Evolutionary conservation across 2,888 invertebrate species (phyloP), one percentile per base, ranked within the genome.

Genomic region (Pristionchus japonicus): DNA sequence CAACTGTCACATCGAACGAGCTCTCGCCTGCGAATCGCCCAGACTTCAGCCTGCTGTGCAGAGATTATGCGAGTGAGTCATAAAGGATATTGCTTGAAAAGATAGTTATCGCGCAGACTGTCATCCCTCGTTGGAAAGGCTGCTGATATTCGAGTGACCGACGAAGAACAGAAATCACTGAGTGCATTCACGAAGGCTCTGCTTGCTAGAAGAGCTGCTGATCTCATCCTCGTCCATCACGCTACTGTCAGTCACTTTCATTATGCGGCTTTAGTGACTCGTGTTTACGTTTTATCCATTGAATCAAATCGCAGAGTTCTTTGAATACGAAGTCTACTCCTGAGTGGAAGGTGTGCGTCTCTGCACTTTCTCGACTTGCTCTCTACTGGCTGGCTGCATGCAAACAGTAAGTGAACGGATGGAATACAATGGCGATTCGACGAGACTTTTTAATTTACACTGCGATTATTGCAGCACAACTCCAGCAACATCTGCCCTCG

Each of bases 371-470:
- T 27, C 87, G 87, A 27, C 77, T 87, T 27, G 52, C 87, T 37
- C 87, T 87, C 52, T 47, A 77, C 37, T 87, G 87, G 87, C 61
- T 87, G 23, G 40, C 87, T 49, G 57, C 47, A 31, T 86, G 86
- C 49, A 49, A 37, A 34, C 70, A 49, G 86, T 86, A 0, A 49
- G 86, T 49, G 17, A 27, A 17, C 49, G n/a, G 0, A 1, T 77
- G 23, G 27, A 77, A 77, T 20, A 74, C 43, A 74, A 20, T 43
- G n/a, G n/a, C n/a, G n/a, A n/a, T n/a, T n/a, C n/a, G n/a, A n/a
- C n/a, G n/a, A n/a, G n/a, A n/a, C n/a, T n/a, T n/a, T n/a, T n/a
- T n/a, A n/a, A 27, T 47, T 40, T 49, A 47, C 13, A 17, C 7
- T 17, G 20, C 4, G 27, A 11, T 47, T 3, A n/a, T 47, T 70